A percentile compares a stretch with the other conserved stretches of the same genome.
Evolutionary conservation across 2,797 vertebrate genomes (phyloP).

Genomic region (Sebastes steindachneri): DNA sequence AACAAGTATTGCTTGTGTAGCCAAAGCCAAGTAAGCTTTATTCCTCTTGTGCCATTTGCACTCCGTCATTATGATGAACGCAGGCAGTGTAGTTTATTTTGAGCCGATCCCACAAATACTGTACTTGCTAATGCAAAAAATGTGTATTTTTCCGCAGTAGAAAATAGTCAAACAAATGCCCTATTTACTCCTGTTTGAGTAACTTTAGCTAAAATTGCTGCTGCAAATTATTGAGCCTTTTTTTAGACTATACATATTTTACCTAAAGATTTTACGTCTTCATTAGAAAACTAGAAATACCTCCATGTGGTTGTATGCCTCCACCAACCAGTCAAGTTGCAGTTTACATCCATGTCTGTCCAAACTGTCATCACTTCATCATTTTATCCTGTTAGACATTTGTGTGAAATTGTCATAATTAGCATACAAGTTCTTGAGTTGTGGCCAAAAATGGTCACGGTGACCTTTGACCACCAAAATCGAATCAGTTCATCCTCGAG

Average conservation of each 20-base stretch:
- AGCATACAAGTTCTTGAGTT: background rate
- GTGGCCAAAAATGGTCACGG: background rate
- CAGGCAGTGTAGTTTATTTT: background rate
- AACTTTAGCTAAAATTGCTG: background rate
- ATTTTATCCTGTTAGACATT: background rate
- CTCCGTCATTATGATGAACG: background rate
- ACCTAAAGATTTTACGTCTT: background rate
- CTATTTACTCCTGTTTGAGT: background rate
- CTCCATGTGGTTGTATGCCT: fast-evolving
- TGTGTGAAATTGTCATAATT: background rate
- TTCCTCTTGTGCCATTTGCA: background rate
- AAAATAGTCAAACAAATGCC: background rate
- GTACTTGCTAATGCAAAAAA: background rate
- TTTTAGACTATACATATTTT: background rate
- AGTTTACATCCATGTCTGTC: background rate
- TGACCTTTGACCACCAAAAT: too few relatives aligned
- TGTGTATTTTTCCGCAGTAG: background rate
- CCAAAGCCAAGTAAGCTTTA: background rate
- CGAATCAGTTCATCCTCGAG: too few relatives aligned
- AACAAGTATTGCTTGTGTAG: background rate
- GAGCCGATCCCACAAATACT: background rate
- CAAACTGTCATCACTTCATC: background rate
- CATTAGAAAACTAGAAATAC: background rate
- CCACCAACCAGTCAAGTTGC: background rate
- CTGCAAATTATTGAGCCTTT: background rate